Percentiles rank a stretch among this genome's conserved stretches.
These are phyloP conservation scores for Embidobia sp. DNA, from an alignment of 2,888 invertebrate genomes.

Conservation along the genomic window DNA sequence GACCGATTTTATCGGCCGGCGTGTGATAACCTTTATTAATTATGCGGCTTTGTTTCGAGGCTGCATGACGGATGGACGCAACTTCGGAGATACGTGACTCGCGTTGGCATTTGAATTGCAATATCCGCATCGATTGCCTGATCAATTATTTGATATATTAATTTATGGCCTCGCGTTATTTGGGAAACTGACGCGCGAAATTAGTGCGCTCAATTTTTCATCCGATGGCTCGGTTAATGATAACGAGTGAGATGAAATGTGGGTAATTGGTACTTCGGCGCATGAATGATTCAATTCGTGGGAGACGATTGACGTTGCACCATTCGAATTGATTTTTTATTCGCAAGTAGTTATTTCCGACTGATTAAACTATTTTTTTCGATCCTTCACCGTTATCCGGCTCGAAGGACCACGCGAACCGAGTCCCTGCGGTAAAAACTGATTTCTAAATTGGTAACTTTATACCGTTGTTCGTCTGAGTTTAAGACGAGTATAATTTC, in stretches of 20 bases:
- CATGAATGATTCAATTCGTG: background rate
- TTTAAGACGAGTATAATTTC: too few species aligned
- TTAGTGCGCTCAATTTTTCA: slow-evolving; percentile 13
- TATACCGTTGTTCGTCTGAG: too few species aligned
- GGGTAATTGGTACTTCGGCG: slow-evolving; percentile 1
- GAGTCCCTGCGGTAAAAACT: too few species aligned
- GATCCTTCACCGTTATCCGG: too few species aligned
- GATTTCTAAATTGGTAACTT: too few species aligned
- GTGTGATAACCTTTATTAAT: slow-evolving; percentile 30
- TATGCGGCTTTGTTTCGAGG: slow-evolving; percentile 20
- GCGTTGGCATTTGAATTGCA: background rate
- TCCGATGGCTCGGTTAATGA: background rate
- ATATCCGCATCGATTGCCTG: slow-evolving; percentile 10
- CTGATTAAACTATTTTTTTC: too few species aligned
- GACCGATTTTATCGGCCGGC: background rate
- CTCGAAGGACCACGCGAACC: too few species aligned
- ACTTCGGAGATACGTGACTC: background rate
- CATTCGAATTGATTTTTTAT: background rate
- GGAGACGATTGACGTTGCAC: background rate
- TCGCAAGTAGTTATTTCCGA: too few species aligned
- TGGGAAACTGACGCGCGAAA: slow-evolving; percentile 1
- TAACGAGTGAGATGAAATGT: slow-evolving; percentile 4
- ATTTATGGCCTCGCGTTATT: slow-evolving; percentile 4
- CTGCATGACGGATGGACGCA: slow-evolving; percentile 1
- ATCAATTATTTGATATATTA: slow-evolving; percentile 26